Conservation (phyloP, 2,797 vertebrate genomes). For the Crossoptilon crossoptilon region DNA sequence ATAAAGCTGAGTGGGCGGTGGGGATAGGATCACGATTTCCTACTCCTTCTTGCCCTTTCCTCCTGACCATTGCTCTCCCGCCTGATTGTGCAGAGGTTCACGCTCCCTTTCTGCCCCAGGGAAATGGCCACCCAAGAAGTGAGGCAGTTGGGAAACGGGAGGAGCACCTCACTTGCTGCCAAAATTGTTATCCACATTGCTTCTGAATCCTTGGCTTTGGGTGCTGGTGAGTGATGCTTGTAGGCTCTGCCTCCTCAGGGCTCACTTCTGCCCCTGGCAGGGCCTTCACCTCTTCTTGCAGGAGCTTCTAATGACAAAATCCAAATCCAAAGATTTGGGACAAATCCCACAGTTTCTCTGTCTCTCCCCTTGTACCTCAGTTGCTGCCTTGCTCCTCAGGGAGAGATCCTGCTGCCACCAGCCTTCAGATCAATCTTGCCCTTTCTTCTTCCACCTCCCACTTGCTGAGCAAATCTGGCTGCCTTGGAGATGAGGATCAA, state of each 20-base stretch:
- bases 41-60: not conserved
- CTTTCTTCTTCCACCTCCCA: not conserved
- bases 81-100: not conserved
- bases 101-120: not conserved
- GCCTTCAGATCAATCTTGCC: not conserved
- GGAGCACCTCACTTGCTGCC: not conserved
- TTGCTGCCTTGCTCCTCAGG: not conserved
- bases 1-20: not conserved
- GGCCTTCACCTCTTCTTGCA: not conserved
- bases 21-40: fast-evolving
- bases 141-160: not conserved
- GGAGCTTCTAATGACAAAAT: not conserved
- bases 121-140: not conserved
- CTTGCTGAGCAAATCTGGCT: not conserved
- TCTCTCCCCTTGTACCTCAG: not conserved
- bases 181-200: not conserved
- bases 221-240: fast-evolving
- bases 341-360: fast-evolving
- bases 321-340: not conserved
- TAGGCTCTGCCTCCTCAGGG: not conserved
- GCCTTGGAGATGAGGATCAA: not conserved
- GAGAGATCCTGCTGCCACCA: not conserved
- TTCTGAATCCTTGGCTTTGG: not conserved
- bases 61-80: not conserved
- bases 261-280: not conserved